Evolutionary conservation across 1,140 invertebrate species (phyloP), one percentile per base, ranked within the genome.

Genomic region (Drosophila suzukii): DNA sequence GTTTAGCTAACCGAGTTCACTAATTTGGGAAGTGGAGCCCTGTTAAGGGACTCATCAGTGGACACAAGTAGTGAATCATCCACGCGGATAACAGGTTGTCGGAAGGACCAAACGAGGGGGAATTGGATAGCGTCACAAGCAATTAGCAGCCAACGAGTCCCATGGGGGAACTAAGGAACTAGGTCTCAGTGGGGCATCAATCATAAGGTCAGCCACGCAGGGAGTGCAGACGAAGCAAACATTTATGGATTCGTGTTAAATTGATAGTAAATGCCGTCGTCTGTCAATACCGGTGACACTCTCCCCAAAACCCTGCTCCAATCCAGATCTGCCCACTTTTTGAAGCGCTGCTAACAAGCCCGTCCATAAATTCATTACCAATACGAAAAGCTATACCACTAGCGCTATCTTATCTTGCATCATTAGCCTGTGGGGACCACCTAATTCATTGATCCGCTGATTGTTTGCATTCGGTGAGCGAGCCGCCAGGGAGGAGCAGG

Each of bases 211-310:
- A 56, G 46, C 24, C 58, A 63, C 17, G 60, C 43, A 63, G 50
- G 58, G 50, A 51, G 47, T 13, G 17, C 47, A 44, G 55, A 46
- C 44, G 39, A 39, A 39, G 11, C 39, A 36, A 71, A 74, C 66
- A 77, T 65, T 65, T 60, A 74, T 75, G 62, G 81, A 80, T 60
- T 78, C 56, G 56, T 77, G 61, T 89, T 88, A 88, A 89, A 88
- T 89, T 83, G 79, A 80, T 74, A 89, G 67, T 77, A 71, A 88
- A 68, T 83, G 80, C 67, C 68, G 38, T 27, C 51, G 63, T 66
- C 41, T 78, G 72, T 88, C 83, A 83, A 88, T 83, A 83, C 47
- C 53, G 59, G 49, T 58, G 54, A 36, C 47, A 66, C 13, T 27
- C 20, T 3, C 32, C 38, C 7, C 75, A 10, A 8, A 8, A 7